A percentile compares a stretch with the other conserved stretches of the same genome.
Evolutionary conservation across 2,113 vertebrate genomes (phyloP).

Genomic region (Nothocercus julius): DNA sequence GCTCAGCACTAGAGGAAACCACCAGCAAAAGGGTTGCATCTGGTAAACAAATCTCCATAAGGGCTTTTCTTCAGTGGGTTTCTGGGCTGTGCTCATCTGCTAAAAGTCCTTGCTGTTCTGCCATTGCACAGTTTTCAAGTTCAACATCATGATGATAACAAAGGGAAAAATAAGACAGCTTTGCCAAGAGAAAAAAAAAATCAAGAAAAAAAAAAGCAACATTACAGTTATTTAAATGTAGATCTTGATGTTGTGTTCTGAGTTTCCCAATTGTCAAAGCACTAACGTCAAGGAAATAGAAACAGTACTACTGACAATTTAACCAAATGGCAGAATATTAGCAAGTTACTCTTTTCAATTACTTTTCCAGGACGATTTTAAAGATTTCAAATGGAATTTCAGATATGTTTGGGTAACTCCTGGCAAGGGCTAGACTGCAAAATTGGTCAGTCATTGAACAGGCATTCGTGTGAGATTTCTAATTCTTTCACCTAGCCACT

Average conservation of each 20-base stretch:
- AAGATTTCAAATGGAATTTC: slow-evolving; percentile 1
- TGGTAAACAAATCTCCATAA: neutral
- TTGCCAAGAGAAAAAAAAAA: neutral
- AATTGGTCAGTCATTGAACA: neutral
- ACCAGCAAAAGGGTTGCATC: neutral
- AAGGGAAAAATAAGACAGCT: neutral
- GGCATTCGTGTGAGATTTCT: neutral
- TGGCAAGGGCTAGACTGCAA: neutral
- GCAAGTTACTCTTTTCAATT: neutral
- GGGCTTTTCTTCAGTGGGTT: neutral
- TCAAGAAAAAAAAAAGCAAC: no score
- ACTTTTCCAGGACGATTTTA: neutral
- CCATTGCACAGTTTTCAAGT: neutral
- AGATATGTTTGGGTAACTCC: neutral
- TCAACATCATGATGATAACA: neutral
- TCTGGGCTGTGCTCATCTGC: neutral
- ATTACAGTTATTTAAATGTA: neutral
- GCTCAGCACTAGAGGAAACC: neutral
- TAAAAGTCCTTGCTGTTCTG: neutral
- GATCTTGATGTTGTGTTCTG: neutral
- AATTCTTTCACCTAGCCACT: neutral
- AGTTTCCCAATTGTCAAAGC: slow-evolving; percentile 10
- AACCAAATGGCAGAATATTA: neutral
- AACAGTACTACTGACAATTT: neutral
- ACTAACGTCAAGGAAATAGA: neutral